Evolutionary conservation across 2,888 invertebrate species (phyloP).

Genomic region (Hylaea fasciaria): DNA sequence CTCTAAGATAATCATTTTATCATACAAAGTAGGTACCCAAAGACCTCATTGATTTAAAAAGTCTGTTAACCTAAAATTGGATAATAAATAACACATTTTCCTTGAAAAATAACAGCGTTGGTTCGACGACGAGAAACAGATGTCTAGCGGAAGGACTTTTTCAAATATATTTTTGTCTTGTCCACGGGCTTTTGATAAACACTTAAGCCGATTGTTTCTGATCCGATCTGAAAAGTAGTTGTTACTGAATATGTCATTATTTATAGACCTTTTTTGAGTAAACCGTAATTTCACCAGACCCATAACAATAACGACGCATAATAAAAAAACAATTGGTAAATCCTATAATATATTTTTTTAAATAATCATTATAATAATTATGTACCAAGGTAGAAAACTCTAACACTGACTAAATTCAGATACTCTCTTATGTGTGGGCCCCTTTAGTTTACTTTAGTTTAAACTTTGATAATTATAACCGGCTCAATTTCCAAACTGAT

Average conservation of each 20-base stretch:
- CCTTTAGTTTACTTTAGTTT: no score
- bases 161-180: constrained; percentile 25
- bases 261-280: no score
- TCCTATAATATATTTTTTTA: no score
- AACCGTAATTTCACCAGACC: no score
- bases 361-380: no score
- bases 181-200: constrained; percentile 15
- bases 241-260: no score
- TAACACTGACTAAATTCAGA: no score
- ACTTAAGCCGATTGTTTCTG: constrained; percentile 10
- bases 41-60: constrained; percentile 7
- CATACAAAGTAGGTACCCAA: neutral
- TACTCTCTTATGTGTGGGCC: no score
- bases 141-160: constrained; percentile 21
- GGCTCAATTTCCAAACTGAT: neutral
- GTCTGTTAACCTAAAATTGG: constrained; percentile 22
- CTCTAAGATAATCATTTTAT: neutral
- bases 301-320: no score
- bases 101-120: constrained; percentile 30
- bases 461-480: no score
- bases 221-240: constrained; percentile 3
- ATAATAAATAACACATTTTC: constrained; percentile 20
- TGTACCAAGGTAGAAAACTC: no score
- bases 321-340: no score
- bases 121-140: constrained; percentile 24